Conservation (phyloP, 2,888 invertebrate species). For the Mamestra brassicae region DNA sequence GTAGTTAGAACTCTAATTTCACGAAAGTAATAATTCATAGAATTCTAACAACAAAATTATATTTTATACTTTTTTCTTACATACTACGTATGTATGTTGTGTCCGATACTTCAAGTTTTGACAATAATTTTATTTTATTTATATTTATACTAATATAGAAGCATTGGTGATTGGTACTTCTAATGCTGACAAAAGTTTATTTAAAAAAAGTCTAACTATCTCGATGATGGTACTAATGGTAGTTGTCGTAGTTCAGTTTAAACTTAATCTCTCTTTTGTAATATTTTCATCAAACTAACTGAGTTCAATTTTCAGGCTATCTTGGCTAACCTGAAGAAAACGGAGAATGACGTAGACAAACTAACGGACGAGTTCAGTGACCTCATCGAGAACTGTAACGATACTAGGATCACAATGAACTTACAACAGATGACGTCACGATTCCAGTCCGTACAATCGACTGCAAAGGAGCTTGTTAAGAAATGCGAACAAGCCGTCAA, state of each 20-base stretch:
- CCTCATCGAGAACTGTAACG: slow-evolving; percentile 95
- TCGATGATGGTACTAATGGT: slow-evolving; percentile 81
- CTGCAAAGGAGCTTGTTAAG: slow-evolving; percentile 97
- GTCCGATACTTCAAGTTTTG: slow-evolving; percentile 56
- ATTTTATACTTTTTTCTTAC: slow-evolving; percentile 52
- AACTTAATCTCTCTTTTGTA: slow-evolving; percentile 63
- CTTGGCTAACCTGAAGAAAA: slow-evolving; percentile 94
- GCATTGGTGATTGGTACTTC: slow-evolving; percentile 74
- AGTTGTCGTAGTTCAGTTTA: slow-evolving; percentile 88
- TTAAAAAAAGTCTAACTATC: slow-evolving; percentile 56
- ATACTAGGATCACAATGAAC: slow-evolving; percentile 96
- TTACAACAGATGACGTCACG: slow-evolving; percentile 97
- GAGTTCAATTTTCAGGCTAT: slow-evolving; percentile 91
- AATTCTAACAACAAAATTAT: slow-evolving; percentile 72
- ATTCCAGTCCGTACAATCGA: slow-evolving; percentile 97
- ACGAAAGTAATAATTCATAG: slow-evolving; percentile 74
- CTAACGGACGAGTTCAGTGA: slow-evolving; percentile 96
- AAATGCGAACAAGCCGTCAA: slow-evolving; percentile 97
- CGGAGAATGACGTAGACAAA: slow-evolving; percentile 96
- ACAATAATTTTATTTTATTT: slow-evolving; percentile 55
- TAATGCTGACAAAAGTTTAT: slow-evolving; percentile 65
- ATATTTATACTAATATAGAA: slow-evolving; percentile 74
- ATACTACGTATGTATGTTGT: slow-evolving; percentile 47
- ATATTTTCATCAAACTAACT: slow-evolving; percentile 32
- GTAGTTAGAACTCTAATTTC: slow-evolving; percentile 86